Evolutionary conservation across 1,140 invertebrate species (phyloP), one percentile per base, ranked within the genome.

Genomic region (Leptinotarsa texana): DNA sequence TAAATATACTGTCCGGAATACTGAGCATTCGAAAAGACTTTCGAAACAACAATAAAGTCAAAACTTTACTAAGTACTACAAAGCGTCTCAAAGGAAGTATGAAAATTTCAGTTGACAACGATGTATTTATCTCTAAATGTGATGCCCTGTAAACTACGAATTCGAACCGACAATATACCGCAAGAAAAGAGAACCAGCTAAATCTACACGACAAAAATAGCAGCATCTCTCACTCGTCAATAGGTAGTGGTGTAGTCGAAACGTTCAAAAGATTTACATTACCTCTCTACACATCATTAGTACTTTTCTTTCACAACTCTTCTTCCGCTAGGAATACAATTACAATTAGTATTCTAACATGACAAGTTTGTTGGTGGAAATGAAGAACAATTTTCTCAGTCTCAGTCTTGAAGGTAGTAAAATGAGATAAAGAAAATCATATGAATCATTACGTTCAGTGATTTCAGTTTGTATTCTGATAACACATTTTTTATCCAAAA

Each of bases 1-100:
- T 4, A 86, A 62, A 79, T 86, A 83, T 5, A 86, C 77, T 4
- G 83, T 84, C 63, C 82, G 62, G 72, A 81, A 83, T 6, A 82
- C 73, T 5, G 74, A 77, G 62, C 78, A 78, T 8, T 72, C 82
- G 61, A 86, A 85, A 11, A 86, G 22, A 63, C 79, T 24, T 24
- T 24, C 3, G 24, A 24, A 24, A 24, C 24, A 3, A 24, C 24
- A 24, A 24, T 3, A 24, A 24, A 24, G 24, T 24, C 21, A 24
- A 24, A 24, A 24, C 24, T 24, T 24, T 24, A 21, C 21, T 21
- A 21, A 1, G 21, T 21, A 24, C 24, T 24, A 24, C 24, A 24
- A 24, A 24, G 4, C 24, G 0, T 27, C 1, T 27, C 27, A 27
- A 6, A 27, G 27, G 1, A 6, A 27, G 27, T 27, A 27, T 27